A percentile compares a stretch with the other conserved stretches of the same genome.
These are phyloP conservation scores for Passer domesticus DNA, from an alignment of 2,113 vertebrate genomes.

Conservation along the genomic window DNA sequence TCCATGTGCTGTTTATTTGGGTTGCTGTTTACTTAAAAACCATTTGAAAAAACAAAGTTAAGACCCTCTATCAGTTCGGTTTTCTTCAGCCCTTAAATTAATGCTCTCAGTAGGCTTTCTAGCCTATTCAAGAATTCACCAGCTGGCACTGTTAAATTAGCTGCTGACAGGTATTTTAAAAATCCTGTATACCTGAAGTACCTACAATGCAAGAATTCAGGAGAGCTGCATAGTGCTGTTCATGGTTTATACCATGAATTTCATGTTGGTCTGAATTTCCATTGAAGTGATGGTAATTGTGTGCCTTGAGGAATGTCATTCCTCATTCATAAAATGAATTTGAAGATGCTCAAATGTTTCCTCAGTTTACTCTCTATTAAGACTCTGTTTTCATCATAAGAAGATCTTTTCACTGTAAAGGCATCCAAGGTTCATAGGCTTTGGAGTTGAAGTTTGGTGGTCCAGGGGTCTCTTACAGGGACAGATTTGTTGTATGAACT, in stretches of 20 bases:
- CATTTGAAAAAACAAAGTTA: neutral
- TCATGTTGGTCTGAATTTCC: neutral
- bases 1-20: neutral
- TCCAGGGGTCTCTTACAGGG: neutral
- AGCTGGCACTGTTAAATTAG: neutral
- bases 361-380: neutral
- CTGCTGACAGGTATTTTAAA: neutral
- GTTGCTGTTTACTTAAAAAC: neutral
- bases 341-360: neutral
- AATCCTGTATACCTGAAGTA: neutral
- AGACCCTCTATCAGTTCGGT: neutral
- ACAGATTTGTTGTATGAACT: neutral
- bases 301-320: neutral
- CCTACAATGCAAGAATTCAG: neutral
- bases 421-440: neutral
- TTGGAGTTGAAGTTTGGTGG: neutral
- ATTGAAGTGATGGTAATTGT: neutral
- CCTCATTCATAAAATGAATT: neutral
- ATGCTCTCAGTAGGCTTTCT: neutral
- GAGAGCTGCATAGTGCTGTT: neutral
- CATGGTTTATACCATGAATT: neutral
- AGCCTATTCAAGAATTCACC: neutral
- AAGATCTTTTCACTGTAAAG: neutral
- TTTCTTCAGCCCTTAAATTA: neutral
- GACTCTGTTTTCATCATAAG: neutral